A percentile compares a stretch with the other conserved stretches of the same genome.
phyloP scores from a whole-genome alignment of 2,888 invertebrate species.

The Cantharis nigra region DNA sequence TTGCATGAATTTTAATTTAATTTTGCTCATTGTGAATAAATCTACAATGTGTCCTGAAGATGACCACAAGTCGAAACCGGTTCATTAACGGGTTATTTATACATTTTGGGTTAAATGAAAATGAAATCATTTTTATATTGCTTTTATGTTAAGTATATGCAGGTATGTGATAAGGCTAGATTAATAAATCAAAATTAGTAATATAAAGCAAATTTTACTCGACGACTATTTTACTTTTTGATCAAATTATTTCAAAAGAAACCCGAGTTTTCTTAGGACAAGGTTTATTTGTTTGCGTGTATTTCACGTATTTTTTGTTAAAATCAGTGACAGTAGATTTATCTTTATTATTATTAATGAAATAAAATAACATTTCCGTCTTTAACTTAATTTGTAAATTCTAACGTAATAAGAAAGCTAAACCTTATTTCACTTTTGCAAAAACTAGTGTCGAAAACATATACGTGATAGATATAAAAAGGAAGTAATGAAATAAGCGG shows the following conservation, averaged over 20 bases:
- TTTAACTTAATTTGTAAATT: neutral
- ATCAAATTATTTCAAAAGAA: neutral
- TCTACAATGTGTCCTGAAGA: too few relatives aligned
- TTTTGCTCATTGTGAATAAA: too few relatives aligned
- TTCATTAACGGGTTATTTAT: too few relatives aligned
- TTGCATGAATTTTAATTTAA: too few relatives aligned
- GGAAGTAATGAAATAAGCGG: constrained; percentile 29
- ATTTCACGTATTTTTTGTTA: neutral
- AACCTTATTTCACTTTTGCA: neutral
- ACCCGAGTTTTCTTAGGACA: neutral
- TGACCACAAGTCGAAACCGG: too few relatives aligned
- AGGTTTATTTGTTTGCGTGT: neutral
- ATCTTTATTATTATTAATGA: neutral
- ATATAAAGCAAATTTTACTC: too few relatives aligned
- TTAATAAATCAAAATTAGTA: too few relatives aligned
- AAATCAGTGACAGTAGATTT: neutral
- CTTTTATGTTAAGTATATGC: too few relatives aligned
- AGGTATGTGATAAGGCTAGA: too few relatives aligned
- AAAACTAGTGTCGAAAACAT: constrained; percentile 4
- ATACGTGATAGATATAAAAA: constrained; percentile 14
- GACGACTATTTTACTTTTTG: neutral
- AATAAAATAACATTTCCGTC: neutral
- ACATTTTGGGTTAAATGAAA: too few relatives aligned
- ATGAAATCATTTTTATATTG: too few relatives aligned
- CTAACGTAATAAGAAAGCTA: neutral